Conservation (phyloP, 2,797 vertebrate genomes). For the Bucorvus abyssinicus region DNA sequence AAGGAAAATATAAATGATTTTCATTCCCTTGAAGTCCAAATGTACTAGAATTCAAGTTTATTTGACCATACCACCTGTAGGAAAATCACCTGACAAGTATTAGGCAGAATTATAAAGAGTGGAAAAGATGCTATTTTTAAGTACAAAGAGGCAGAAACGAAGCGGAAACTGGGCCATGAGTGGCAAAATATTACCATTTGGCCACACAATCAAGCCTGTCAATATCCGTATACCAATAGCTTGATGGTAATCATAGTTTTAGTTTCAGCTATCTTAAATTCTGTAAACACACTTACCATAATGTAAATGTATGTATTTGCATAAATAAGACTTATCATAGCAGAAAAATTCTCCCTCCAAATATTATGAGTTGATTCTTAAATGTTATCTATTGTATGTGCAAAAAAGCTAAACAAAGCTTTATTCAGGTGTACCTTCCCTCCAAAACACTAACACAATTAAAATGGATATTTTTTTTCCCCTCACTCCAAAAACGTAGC, state of each 20-base stretch:
- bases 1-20: neutral
- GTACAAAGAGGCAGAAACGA: neutral
- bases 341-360: neutral
- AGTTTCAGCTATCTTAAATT: neutral
- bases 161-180: neutral
- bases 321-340: neutral
- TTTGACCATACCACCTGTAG: neutral
- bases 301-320: neutral
- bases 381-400: fast-evolving
- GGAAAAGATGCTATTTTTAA: no score
- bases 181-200: neutral
- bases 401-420: neutral
- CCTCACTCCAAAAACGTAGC: fast-evolving
- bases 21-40: neutral
- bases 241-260: neutral
- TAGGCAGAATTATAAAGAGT: no score
- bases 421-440: neutral
- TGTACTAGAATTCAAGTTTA: neutral
- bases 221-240: neutral
- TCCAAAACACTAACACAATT: neutral
- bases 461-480: fast-evolving
- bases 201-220: neutral
- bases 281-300: neutral
- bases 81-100: neutral
- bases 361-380: neutral